phyloP scores from a whole-genome alignment of 2,888 invertebrate genomes.

The Napeogenes inachia region DNA sequence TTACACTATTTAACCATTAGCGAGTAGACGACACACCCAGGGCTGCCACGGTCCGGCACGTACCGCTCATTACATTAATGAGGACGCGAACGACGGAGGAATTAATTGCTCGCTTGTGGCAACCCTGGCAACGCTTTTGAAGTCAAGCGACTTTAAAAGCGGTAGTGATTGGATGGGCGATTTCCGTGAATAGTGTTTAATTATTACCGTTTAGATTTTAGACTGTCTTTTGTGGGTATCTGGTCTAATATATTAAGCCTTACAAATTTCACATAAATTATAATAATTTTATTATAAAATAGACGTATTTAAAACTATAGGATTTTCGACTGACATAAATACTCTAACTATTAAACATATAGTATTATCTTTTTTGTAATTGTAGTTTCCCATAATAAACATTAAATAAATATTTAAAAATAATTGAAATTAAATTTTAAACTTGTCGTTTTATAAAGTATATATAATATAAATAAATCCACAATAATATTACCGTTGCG shows the following conservation, averaged over 20 bases:
- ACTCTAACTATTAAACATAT: too few relatives aligned
- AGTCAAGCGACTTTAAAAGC: constrained; percentile 14
- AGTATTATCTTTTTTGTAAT: too few relatives aligned
- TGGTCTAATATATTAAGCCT: not conserved
- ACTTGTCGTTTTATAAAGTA: too few relatives aligned
- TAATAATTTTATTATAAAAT: too few relatives aligned
- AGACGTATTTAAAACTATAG: too few relatives aligned
- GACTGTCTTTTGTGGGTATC: not conserved
- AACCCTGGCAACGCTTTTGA: constrained; percentile 21
- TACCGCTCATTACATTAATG: constrained; percentile 61
- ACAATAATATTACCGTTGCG: too few relatives aligned
- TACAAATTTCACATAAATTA: too few relatives aligned
- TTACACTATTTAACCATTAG: constrained; percentile 1
- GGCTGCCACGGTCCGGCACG: constrained; percentile 25
- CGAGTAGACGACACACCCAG: constrained; percentile 12
- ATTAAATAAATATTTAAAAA: too few relatives aligned
- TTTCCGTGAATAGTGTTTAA: constrained; percentile 1
- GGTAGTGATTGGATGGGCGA: constrained; percentile 1
- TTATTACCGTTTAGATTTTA: constrained; percentile 1
- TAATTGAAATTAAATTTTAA: too few relatives aligned
- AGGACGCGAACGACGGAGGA: constrained; percentile 47
- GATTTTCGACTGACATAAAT: too few relatives aligned
- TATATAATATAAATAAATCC: too few relatives aligned
- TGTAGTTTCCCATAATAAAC: too few relatives aligned
- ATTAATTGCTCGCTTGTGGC: constrained; percentile 52